A percentile compares a stretch with the other conserved stretches of the same genome.
Conservation (phyloP, 2,797 vertebrate genomes). For the Gadopsis bispinosus region DNA sequence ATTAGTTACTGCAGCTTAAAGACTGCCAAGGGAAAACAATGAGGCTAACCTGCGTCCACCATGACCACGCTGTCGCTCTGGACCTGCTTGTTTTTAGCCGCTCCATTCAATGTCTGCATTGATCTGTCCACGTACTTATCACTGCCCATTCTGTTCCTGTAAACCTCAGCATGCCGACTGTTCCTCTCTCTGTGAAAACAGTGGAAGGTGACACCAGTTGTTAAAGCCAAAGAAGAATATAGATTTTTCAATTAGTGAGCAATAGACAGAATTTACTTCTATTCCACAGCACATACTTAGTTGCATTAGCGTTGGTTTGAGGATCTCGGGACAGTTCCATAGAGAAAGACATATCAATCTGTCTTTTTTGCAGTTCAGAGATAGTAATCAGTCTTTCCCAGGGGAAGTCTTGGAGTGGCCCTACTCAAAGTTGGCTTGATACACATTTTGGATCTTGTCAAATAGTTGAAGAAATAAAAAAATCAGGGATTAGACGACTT, state of each 20-base stretch:
- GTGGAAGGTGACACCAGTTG: background rate
- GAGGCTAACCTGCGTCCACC: conserved; percentile 86
- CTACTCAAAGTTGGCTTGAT: background rate
- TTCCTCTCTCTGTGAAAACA: conserved; percentile 82
- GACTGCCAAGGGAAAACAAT: background rate
- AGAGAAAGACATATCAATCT: background rate
- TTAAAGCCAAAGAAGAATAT: background rate
- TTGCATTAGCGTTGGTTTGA: too few species aligned
- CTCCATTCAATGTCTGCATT: conserved; percentile 88
- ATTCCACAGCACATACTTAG: background rate
- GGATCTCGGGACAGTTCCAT: background rate
- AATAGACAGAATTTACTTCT: background rate
- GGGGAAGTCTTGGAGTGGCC: background rate
- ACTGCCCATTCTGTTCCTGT: conserved; percentile 82
- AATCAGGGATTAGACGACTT: conserved; percentile 33
- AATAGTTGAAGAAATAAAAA: background rate
- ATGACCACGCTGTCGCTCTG: conserved; percentile 83
- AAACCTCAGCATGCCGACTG: conserved; percentile 81
- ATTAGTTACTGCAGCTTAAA: background rate
- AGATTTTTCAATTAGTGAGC: background rate
- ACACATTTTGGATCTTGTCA: background rate
- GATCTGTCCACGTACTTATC: conserved; percentile 86
- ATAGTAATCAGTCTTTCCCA: background rate
- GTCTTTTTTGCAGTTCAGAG: background rate
- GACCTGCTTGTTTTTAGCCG: conserved; percentile 87